Evolutionary conservation across 2,113 vertebrate genomes (phyloP).

Genomic region (Aldabrachelys gigantea): DNA sequence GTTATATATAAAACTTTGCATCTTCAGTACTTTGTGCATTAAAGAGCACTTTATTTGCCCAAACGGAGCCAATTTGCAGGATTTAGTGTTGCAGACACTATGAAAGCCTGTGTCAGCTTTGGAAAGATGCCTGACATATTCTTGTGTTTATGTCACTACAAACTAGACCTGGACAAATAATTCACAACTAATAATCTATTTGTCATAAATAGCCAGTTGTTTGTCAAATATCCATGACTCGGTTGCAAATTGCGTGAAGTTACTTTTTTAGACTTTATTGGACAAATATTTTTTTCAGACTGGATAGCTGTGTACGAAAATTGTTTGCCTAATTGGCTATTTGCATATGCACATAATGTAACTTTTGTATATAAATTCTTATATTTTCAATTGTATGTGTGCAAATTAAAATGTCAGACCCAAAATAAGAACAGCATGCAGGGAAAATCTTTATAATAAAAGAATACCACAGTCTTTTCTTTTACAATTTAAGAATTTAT

Average conservation of each 20-base stretch:
- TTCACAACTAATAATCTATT: not conserved
- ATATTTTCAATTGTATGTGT: fast-evolving
- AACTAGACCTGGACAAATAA: not conserved
- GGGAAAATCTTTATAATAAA: not conserved
- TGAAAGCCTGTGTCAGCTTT: not conserved
- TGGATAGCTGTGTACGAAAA: not conserved
- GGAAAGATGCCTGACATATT: not conserved
- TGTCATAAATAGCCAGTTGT: not conserved
- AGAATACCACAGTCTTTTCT: not conserved
- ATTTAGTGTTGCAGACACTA: not conserved
- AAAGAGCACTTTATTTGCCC: not conserved
- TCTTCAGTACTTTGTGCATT: not conserved
- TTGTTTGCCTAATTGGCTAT: not conserved
- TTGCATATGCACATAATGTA: not conserved
- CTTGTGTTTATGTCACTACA: not conserved
- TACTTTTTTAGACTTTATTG: not conserved
- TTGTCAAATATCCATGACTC: not conserved
- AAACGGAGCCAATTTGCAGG: not conserved
- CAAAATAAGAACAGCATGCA: not conserved
- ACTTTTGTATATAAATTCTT: not conserved
- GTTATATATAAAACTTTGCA: not conserved
- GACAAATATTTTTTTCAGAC: not conserved
- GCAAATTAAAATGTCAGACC: not conserved
- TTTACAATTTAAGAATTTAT: not conserved
- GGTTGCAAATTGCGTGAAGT: not conserved